phyloP scores from a whole-genome alignment of 2,113 vertebrate genomes.

The Chloropsis cyanopogon region DNA sequence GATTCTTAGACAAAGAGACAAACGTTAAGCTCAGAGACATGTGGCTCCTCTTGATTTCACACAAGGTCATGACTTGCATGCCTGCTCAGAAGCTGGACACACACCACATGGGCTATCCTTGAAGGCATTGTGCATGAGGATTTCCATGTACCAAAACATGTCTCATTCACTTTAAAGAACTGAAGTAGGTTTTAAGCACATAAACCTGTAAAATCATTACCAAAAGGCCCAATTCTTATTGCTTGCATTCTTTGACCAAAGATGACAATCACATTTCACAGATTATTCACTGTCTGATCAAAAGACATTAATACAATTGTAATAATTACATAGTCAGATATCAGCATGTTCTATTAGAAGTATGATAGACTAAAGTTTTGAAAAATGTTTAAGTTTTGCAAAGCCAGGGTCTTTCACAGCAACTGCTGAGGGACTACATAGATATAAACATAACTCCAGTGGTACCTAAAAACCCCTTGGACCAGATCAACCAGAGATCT shows the following conservation, averaged over 20 bases:
- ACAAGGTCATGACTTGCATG: no score
- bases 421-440: not conserved
- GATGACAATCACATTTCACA: not conserved
- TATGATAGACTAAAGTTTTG: no score
- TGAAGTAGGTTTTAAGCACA: not conserved
- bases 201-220: not conserved
- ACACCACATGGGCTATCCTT: not conserved
- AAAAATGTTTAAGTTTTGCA: not conserved
- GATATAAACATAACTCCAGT: not conserved
- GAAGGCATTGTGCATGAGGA: not conserved
- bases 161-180: not conserved
- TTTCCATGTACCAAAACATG: not conserved
- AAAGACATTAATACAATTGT: not conserved
- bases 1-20: not conserved
- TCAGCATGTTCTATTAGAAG: not conserved
- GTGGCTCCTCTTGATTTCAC: not conserved
- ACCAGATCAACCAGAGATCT: not conserved
- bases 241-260: not conserved
- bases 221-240: not conserved
- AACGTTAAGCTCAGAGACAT: not conserved
- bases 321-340: not conserved
- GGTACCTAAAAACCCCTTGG: not conserved
- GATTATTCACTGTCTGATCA: not conserved
- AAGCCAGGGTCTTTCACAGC: not conserved
- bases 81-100: not conserved